phyloP scores from a whole-genome alignment of 2,888 invertebrate genomes.

The Drosophila setosimentum region DNA sequence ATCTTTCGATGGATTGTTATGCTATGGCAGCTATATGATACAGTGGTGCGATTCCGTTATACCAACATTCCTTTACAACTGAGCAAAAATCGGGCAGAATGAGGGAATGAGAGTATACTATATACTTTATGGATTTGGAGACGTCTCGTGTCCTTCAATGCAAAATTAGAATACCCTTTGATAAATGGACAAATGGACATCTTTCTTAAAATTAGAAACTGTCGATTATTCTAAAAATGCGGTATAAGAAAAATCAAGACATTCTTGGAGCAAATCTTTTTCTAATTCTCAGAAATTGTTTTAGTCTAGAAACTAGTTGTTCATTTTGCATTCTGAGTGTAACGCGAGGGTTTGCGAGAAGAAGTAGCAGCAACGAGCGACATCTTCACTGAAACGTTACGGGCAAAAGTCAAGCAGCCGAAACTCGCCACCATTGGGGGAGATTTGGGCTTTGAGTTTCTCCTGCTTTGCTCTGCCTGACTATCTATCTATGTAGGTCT shows the following conservation, averaged over 20 bases:
- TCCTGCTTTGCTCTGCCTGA: constrained; percentile 37
- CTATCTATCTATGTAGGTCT: constrained; percentile 2
- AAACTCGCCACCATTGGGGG: constrained; percentile 38
- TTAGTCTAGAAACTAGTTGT: not conserved
- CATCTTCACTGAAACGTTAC: constrained; percentile 78
- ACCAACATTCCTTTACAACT: not conserved
- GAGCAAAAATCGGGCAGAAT: not conserved
- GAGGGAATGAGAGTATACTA: not conserved
- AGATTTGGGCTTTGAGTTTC: constrained; percentile 51
- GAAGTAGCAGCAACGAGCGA: constrained; percentile 25
- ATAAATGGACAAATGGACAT: not conserved
- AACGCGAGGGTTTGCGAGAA: not conserved
- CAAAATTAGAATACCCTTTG: not conserved
- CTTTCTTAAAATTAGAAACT: not conserved
- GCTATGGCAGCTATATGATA: not conserved
- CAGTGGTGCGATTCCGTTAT: not conserved
- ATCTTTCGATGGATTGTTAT: no score
- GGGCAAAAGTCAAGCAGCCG: constrained; percentile 71
- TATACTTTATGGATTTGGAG: not conserved
- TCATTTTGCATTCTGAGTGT: not conserved
- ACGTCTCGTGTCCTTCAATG: not conserved
- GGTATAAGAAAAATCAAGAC: no score
- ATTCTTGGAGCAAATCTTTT: not conserved
- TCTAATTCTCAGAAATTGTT: not conserved
- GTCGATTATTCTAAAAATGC: not conserved